Base-by-base conservation (phyloP, 2,113 vertebrate genomes). In the Peromyscus polionotus region DNA sequence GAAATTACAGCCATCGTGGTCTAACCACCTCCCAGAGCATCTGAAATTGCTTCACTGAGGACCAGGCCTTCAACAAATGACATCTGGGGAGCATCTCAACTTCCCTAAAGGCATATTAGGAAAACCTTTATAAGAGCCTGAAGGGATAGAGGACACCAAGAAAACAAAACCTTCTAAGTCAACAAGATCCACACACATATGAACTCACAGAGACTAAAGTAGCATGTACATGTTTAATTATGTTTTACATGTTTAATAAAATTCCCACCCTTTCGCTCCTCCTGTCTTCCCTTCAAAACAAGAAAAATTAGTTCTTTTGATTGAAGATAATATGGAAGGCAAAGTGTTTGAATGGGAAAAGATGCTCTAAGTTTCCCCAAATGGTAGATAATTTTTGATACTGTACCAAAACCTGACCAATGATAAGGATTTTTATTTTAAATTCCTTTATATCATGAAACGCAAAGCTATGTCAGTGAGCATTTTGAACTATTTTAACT, bases 41-140 rank as follows among this genome's bases (percentile, higher is more conserved):
- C 45, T 54, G 19, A 51, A 51, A 87, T 6, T 70, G 14, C 28
- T 68, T 4, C 19, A 19, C 45, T 51, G 20, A 36, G 16, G 24
- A 36, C 19, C 0, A 48, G 22, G 42, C 17, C 45, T 70, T 36
- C 65, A 51, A 51, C 28, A 54, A 48, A 22, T 51, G 11, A 70
- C 17, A 22, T 8, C 48, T 70, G 33, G 85, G 19, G 11, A 33
- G 5, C 19, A 87, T 36, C 65, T 86, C 14, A 67, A 28, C 5
- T 65, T 94, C 61, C 51, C 48, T 63, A 68, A 95, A 94, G 24
- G 59, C 51, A 83, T 91, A 76, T 79, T 54, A 83, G 68, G 26
- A 86, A 4, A 92, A 92, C 42, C 42, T 42, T 42, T 42, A 42
- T 42, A 42, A 42, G 42, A 48, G 19, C 10, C 33, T 57, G 79